Conservation (phyloP, 2,113 vertebrate genomes). For the Trinectes maculatus region DNA sequence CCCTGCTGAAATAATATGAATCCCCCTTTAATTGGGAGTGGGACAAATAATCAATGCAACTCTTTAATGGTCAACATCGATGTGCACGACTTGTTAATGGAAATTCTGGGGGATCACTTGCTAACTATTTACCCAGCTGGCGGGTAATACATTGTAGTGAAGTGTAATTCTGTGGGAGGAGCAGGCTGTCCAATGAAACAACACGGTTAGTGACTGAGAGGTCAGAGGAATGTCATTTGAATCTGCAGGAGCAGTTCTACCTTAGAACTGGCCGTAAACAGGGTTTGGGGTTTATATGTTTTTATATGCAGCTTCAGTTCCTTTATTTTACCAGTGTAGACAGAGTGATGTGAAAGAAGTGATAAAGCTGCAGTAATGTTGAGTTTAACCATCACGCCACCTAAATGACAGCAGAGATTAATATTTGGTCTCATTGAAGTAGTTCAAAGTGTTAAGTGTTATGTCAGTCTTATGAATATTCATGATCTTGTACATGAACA, state of each 20-base stretch:
- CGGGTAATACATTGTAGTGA: neutral
- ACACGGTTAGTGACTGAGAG: neutral
- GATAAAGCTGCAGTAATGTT: neutral
- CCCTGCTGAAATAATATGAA: neutral
- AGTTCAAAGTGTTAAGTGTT: neutral
- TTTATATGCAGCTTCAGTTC: too few relatives aligned
- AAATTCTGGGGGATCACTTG: neutral
- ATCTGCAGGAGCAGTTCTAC: neutral
- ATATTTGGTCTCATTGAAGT: neutral
- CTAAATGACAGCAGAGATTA: neutral
- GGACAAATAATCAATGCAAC: constrained; percentile 8
- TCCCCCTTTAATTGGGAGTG: constrained; percentile 1
- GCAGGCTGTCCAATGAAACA: neutral
- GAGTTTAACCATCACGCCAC: neutral
- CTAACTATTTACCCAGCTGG: neutral
- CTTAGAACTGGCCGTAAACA: too few relatives aligned
- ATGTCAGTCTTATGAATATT: too few relatives aligned
- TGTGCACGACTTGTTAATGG: constrained; percentile 1
- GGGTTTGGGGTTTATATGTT: too few relatives aligned
- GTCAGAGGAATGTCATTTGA: neutral
- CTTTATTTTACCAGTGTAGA: too few relatives aligned
- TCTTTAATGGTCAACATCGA: neutral
- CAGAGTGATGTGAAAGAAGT: neutral
- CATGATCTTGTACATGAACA: too few relatives aligned
- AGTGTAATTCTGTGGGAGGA: neutral